Evolutionary conservation across 2,113 vertebrate genomes (phyloP), one percentile per base, ranked within the genome.

Genomic region (Forbesichthys agassizii): DNA sequence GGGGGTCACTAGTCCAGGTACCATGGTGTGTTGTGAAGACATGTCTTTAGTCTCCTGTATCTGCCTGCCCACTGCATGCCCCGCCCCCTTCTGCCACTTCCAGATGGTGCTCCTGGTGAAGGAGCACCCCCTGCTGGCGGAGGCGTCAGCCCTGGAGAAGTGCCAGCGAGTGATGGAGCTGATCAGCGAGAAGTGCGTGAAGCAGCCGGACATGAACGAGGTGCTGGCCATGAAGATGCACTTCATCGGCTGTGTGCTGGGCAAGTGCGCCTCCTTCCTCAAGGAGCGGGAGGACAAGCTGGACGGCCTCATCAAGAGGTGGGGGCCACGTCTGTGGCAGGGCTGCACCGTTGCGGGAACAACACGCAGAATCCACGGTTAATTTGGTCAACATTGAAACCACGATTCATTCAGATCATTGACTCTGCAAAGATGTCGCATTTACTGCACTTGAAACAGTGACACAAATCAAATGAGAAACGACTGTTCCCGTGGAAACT

Each of bases 221-320:
- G 95, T 99, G n/a, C 88, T 99, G 68, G 96, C 98, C 78, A 93
- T 99, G 93, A 99, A 99, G 92, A 99, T 98, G 96, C 97, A 99
- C 84, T 99, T 96, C 81, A 91, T 99, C 86, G 96, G 98, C 79
- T 98, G 95, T 46, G 88, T 99, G 84, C 92, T 99, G 74, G 95
- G 95, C 72, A 99, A 96, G 77, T 99, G 97, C 12, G 84, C 90
- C 49, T 87, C 77, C 1, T 97, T 95, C 90, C 89, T 98, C 59
- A 95, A 94, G 64, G 95, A 96, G 27, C 90, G 92, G 3, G 94
- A 98, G n/a, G 95, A 96, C 81, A 94, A 95, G 61, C 76, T 99
- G 69, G 96, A 98, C 0, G 90, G 92, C 1, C 92, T 99, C 62
- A 90, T 96, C 72, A 99, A 94, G 89, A 96, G 95, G 98, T 97